A percentile compares a stretch with the other conserved stretches of the same genome.
phyloP scores from a whole-genome alignment of 2,888 invertebrate genomes.

The Platycheirus rosarum region DNA sequence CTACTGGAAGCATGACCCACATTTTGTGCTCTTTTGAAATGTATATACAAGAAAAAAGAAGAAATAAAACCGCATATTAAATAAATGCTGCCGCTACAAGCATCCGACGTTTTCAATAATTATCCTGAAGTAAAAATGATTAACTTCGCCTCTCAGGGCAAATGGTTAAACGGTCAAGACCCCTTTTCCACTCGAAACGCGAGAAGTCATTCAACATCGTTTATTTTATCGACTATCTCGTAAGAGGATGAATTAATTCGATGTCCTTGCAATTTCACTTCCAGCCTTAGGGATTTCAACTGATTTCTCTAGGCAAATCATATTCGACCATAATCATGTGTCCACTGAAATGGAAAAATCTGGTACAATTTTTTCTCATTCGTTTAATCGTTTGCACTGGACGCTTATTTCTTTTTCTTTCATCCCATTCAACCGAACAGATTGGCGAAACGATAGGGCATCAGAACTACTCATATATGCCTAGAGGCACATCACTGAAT shows the following conservation, averaged over 20 bases:
- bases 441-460: neutral
- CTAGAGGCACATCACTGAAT: slow-evolving; percentile 41
- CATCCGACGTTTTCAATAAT: slow-evolving; percentile 51
- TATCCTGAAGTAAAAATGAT: slow-evolving; percentile 14
- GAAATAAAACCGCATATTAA: neutral
- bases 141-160: neutral
- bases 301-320: slow-evolving; percentile 27
- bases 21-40: neutral
- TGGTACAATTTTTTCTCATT: slow-evolving; percentile 23
- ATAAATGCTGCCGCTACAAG: slow-evolving; percentile 9
- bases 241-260: slow-evolving; percentile 34
- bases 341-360: slow-evolving; percentile 10
- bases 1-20: slow-evolving; percentile 31
- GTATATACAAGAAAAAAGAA: neutral
- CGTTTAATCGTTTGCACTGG: slow-evolving; percentile 11
- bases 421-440: slow-evolving; percentile 2
- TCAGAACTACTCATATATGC: slow-evolving; percentile 9
- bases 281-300: neutral
- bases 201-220: slow-evolving; percentile 42
- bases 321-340: slow-evolving; percentile 2
- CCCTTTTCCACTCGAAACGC: neutral
- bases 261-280: neutral
- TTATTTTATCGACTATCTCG: neutral
- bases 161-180: slow-evolving; percentile 11
- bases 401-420: slow-evolving; percentile 7